phyloP scores from a whole-genome alignment of 2,888 invertebrate genomes.

The Tuta absoluta region DNA sequence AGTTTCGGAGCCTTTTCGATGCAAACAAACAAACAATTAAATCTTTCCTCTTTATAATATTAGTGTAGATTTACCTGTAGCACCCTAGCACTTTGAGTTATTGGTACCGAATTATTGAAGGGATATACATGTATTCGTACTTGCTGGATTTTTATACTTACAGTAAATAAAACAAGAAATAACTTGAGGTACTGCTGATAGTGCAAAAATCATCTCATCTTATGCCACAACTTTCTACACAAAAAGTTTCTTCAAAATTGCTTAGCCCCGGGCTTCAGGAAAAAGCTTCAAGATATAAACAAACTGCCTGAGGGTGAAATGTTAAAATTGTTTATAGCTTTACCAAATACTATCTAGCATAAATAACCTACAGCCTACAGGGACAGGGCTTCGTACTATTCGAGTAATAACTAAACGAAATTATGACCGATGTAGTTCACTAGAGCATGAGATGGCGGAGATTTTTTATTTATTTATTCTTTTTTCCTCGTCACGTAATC shows the following conservation, averaged over 20 bases:
- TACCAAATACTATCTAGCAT: constrained; percentile 6
- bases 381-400: background rate
- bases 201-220: background rate
- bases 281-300: background rate
- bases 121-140: too few species aligned
- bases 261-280: constrained; percentile 2
- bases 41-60: too few species aligned
- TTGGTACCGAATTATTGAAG: too few species aligned
- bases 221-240: background rate
- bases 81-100: too few species aligned
- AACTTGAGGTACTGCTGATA: background rate
- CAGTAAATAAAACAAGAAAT: too few species aligned
- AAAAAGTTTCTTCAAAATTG: constrained; percentile 3
- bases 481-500: constrained; percentile 46
- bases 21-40: too few species aligned
- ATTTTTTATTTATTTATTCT: constrained; percentile 38
- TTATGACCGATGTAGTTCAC: constrained; percentile 52
- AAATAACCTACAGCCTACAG: constrained; percentile 11
- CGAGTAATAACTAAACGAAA: constrained; percentile 16
- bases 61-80: too few species aligned
- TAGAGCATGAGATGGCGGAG: constrained; percentile 57
- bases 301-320: constrained; percentile 6
- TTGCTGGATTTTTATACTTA: too few species aligned
- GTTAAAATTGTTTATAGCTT: background rate
- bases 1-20: too few species aligned